A percentile compares a stretch with the other conserved stretches of the same genome.
Evolutionary conservation across 1,140 invertebrate species (phyloP).

Genomic region (Tenebrio molitor): DNA sequence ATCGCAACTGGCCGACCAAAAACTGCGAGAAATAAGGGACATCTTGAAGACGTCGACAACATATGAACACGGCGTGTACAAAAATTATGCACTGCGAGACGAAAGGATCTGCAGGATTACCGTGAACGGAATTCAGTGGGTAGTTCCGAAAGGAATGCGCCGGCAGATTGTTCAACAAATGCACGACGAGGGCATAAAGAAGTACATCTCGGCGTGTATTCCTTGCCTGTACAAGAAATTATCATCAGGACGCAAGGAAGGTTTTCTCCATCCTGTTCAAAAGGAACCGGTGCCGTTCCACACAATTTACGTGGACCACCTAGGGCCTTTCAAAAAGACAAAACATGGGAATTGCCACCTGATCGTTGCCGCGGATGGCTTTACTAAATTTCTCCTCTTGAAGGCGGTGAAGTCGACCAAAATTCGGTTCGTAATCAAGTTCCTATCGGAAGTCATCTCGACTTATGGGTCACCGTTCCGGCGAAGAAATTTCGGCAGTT

Average conservation of each 20-base stretch:
- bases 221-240: neutral
- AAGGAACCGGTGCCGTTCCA: constrained; percentile 58
- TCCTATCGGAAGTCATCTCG: too few species aligned
- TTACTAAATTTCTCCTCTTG: constrained; percentile 57
- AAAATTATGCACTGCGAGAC: constrained; percentile 57
- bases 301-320: constrained; percentile 63
- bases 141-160: constrained; percentile 60
- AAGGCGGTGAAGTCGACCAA: constrained; percentile 52
- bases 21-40: constrained; percentile 24
- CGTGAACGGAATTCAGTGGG: constrained; percentile 55
- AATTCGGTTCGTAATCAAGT: too few species aligned
- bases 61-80: constrained; percentile 52
- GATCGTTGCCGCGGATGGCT: constrained; percentile 56
- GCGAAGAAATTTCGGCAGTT: neutral
- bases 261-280: constrained; percentile 60
- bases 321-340: constrained; percentile 53
- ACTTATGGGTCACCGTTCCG: constrained; percentile 62
- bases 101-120: constrained; percentile 56
- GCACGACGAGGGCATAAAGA: constrained; percentile 59
- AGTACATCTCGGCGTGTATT: constrained; percentile 4
- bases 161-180: constrained; percentile 57
- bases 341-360: constrained; percentile 51
- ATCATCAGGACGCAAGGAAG: constrained; percentile 2
- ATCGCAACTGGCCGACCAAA: constrained; percentile 46
- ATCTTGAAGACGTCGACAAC: constrained; percentile 42